These are phyloP conservation scores for Eptesicus fuscus DNA, from an alignment of 2,113 vertebrate genomes.

Conservation along the genomic window DNA sequence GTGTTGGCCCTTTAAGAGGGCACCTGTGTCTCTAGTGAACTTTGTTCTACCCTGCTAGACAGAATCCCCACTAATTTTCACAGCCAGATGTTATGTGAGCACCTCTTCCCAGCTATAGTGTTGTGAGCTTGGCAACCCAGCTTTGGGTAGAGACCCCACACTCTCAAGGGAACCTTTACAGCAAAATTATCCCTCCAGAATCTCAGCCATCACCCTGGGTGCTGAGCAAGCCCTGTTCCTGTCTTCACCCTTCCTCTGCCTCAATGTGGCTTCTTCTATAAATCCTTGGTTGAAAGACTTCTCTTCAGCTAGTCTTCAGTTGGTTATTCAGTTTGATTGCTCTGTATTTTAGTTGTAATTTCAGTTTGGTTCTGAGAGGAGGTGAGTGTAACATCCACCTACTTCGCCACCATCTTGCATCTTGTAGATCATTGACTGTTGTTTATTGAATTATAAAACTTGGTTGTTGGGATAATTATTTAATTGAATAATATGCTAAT, in stretches of 20 bases:
- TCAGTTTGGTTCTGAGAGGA: not conserved
- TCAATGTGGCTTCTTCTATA: not conserved
- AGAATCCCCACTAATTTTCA: not conserved
- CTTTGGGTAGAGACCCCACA: not conserved
- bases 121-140: not conserved
- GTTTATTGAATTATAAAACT: not conserved
- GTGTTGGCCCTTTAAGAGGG: not conserved
- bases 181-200: not conserved
- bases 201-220: not conserved
- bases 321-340: not conserved
- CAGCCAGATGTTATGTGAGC: not conserved
- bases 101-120: not conserved
- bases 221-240: not conserved
- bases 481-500: slow-evolving; percentile 1
- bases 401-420: not conserved
- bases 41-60: too few relatives aligned
- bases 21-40: not conserved
- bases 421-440: not conserved
- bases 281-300: not conserved
- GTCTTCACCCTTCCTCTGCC: not conserved
- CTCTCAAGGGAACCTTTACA: not conserved
- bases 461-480: not conserved
- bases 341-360: not conserved
- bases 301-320: not conserved
- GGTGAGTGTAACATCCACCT: not conserved